phyloP scores from a whole-genome alignment of 1,140 invertebrate species.

The Neotoxoptera formosana region DNA sequence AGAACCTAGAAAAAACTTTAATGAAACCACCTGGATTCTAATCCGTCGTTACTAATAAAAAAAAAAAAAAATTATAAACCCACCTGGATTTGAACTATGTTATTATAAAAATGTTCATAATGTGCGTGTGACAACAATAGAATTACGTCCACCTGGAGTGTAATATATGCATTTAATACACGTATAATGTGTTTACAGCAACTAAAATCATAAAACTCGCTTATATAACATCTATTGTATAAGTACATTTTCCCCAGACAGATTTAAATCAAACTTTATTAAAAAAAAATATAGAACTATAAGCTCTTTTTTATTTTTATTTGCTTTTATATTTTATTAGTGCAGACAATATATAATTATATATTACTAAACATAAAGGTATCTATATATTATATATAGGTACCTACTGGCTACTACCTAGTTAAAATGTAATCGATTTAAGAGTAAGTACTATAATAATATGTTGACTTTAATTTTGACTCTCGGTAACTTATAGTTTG shows the following conservation, averaged over 20 bases:
- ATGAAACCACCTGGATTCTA: constrained; percentile 33
- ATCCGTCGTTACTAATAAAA: constrained; percentile 33
- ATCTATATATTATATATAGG: neutral
- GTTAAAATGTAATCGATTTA: neutral
- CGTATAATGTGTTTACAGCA: neutral
- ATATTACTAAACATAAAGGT: neutral
- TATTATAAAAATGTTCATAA: constrained; percentile 49
- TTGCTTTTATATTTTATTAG: neutral
- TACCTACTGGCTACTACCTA: neutral
- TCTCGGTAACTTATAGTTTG: neutral
- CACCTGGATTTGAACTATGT: constrained; percentile 46
- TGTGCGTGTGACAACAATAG: constrained; percentile 39
- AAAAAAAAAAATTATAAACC: constrained; percentile 39
- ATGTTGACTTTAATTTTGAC: neutral
- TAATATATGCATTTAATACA: constrained; percentile 48
- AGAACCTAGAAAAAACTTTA: neutral
- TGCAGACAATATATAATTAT: neutral
- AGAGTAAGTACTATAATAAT: neutral
- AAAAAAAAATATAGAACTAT: neutral
- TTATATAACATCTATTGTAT: constrained; percentile 35
- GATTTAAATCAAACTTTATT: constrained; percentile 9
- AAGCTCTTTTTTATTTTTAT: neutral
- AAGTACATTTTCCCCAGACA: neutral
- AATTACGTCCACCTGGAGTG: constrained; percentile 43
- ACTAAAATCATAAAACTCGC: constrained; percentile 34